These are phyloP conservation scores for Acanthornis magna DNA, from an alignment of 2,797 vertebrate species.

Conservation along the genomic window DNA sequence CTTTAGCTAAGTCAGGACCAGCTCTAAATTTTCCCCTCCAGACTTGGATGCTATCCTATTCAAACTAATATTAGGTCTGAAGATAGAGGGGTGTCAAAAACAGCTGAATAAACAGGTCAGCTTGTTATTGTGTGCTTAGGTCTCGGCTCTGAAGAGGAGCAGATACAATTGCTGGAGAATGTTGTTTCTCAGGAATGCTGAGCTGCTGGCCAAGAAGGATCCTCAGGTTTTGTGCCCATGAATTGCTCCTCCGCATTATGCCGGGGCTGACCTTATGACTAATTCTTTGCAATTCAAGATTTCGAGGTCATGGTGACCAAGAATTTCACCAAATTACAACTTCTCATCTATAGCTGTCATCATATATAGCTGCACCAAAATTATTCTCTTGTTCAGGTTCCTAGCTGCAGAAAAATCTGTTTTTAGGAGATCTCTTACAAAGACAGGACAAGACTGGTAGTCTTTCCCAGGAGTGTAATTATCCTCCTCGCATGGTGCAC, in stretches of 20 bases:
- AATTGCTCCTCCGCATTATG: not conserved
- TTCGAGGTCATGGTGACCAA: not conserved
- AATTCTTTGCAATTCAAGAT: not conserved
- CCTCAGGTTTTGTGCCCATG: not conserved
- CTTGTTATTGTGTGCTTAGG: constrained; percentile 27
- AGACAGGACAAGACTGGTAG: not conserved
- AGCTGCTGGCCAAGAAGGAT: not conserved
- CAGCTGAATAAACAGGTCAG: constrained; percentile 51
- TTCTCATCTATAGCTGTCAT: not conserved
- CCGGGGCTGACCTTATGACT: not conserved
- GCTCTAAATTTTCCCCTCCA: constrained; percentile 13
- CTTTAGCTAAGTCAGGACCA: constrained; percentile 18
- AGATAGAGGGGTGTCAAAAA: constrained; percentile 54
- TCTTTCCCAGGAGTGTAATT: constrained; percentile 39
- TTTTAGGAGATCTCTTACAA: not conserved
- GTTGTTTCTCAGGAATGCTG: constrained; percentile 44
- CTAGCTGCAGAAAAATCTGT: not conserved
- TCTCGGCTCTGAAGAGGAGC: not conserved
- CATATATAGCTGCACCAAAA: not conserved
- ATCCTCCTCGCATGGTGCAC: not conserved
- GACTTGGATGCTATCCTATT: constrained; percentile 46
- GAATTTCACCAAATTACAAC: not conserved
- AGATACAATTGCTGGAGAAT: constrained; percentile 19
- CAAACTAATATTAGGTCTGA: constrained; percentile 49
- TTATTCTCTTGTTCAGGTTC: not conserved